Conservation (phyloP, 2,888 invertebrate species). For the Andrena bucephala region DNA sequence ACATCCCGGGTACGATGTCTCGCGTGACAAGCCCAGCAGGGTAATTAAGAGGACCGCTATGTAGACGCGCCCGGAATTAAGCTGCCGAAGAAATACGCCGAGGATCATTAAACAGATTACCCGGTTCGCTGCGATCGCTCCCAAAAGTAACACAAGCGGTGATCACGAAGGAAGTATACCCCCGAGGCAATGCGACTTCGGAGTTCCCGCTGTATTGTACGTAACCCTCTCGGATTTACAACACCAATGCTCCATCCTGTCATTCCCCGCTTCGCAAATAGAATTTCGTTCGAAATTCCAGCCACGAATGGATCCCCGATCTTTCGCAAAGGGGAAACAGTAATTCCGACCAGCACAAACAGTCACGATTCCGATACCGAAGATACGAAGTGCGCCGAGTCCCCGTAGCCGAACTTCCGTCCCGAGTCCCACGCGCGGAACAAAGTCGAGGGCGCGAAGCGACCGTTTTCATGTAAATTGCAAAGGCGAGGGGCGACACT, state of each 20-base stretch:
- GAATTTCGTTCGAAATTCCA: too few species aligned
- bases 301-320: too few species aligned
- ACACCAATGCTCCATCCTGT: too few species aligned
- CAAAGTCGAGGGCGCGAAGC: neutral
- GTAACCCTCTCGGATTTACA: too few species aligned
- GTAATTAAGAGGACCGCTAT: conserved; percentile 57
- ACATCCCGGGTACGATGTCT: conserved; percentile 16
- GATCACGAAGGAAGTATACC: conserved; percentile 45
- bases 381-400: neutral
- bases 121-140: conserved; percentile 70
- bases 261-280: too few species aligned
- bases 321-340: too few species aligned
- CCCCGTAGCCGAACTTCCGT: neutral
- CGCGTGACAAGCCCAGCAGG: conserved; percentile 28
- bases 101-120: conserved; percentile 75
- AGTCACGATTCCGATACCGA: too few species aligned
- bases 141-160: conserved; percentile 55
- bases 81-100: conserved; percentile 65
- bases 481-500: neutral
- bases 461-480: conserved; percentile 14
- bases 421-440: neutral
- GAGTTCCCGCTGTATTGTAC: too few species aligned
- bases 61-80: conserved; percentile 53
- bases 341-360: too few species aligned
- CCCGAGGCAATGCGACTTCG: too few species aligned